Evolutionary conservation across 2,888 invertebrate genomes (phyloP), one percentile per base, ranked within the genome.

Genomic region (Cheilosia urbana): DNA sequence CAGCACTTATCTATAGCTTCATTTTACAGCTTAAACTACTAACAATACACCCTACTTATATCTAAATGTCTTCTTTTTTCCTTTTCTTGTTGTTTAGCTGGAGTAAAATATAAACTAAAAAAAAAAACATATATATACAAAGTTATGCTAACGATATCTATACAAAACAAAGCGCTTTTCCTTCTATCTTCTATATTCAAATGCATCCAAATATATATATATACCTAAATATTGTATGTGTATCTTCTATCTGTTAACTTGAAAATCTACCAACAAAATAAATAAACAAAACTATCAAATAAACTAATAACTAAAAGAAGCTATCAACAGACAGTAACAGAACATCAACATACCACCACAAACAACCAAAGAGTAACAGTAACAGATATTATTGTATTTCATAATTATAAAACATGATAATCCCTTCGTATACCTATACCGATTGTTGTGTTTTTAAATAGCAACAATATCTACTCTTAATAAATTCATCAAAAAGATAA

Each of bases 181-280:
- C 77, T 85, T 72, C 85, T 85, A 80, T 85, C 85, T 81, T 85
- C 85, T 85, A 81, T 85, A 85, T 76, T 85, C 77, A 81, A 81
- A 81, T 85, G 85, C 85, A 85, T 85, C 85, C 85, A 77, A 42
- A 81, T 53, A 84, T 80, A 87, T 88, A 87, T 88, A 89, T 80
- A 87, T 77, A 24, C 2, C 1, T 21, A 85, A 77, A 73, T 84
- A 80, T 76, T 77, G 60, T 75, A 81, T 82, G 77, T 84, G 78
- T 87, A 88, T 89, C 87, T 87, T 76, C 85, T 85, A 76, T 81
- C 80, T 85, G 72, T 85, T 85, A 81, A 77, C 75, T 73, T 84
- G 15, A 68, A 66, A 40, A 47, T 49, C 51, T 71, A 66, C 49
- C 62, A 78, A 51, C 17, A 73, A 69, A 62, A 62, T 47, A 62